Percentiles rank a stretch among this genome's conserved stretches.
Conservation (phyloP, 2,888 invertebrate species). For the Lasius platythorax region DNA sequence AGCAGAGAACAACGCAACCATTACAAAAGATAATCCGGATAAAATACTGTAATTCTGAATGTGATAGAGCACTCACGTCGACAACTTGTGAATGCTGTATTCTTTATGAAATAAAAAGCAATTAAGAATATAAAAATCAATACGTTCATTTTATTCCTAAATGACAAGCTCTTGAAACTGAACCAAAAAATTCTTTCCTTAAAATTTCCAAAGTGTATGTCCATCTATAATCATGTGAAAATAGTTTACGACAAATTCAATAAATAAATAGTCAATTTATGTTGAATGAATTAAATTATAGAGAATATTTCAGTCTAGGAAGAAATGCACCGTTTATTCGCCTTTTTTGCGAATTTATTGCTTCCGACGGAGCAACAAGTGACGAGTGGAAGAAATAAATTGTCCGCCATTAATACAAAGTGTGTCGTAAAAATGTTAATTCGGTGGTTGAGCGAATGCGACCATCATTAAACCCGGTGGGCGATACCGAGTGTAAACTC, state of each 20-base stretch:
- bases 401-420: constrained; percentile 5
- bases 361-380: constrained; percentile 37
- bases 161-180: not conserved
- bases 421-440: constrained; percentile 38
- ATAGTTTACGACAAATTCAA: not conserved
- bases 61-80: not conserved
- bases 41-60: not conserved
- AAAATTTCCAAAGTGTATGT: not conserved
- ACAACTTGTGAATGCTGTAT: not conserved
- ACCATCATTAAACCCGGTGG: constrained; percentile 31
- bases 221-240: not conserved
- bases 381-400: constrained; percentile 45
- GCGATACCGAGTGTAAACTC: constrained; percentile 20
- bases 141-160: not conserved
- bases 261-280: not conserved
- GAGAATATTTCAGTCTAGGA: not conserved
- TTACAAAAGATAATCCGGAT: not conserved
- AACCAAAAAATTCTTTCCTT: not conserved
- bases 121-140: not conserved
- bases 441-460: constrained; percentile 26
- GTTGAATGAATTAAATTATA: not conserved
- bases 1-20: not conserved
- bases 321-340: not conserved
- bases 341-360: not conserved
- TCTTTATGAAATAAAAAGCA: not conserved